Conservation (phyloP, 2,113 vertebrate genomes). For the Pampusana beccarii region DNA sequence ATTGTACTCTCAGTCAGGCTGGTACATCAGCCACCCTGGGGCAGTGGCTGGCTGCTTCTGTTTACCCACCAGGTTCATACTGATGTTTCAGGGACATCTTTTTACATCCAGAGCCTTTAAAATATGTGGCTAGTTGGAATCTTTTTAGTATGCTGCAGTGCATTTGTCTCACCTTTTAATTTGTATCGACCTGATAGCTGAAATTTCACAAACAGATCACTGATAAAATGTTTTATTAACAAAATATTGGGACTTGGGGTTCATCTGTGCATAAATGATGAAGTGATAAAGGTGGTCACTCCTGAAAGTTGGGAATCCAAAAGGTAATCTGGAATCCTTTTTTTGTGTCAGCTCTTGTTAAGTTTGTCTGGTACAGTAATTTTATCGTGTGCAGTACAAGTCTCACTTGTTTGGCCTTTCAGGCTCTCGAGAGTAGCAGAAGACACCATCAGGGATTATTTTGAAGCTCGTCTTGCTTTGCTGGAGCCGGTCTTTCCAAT, state of each 20-base stretch:
- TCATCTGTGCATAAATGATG: not conserved
- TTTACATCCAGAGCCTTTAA: not conserved
- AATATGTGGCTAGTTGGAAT: not conserved
- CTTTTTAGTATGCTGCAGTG: not conserved
- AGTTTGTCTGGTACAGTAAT: not conserved
- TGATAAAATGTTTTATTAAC: not conserved
- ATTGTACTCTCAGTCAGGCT: not conserved
- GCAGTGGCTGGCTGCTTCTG: not conserved
- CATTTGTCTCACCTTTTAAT: not conserved
- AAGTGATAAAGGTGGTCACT: not conserved
- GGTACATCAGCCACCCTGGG: not conserved
- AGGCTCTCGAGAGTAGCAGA: conserved; percentile 92
- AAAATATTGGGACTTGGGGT: not conserved
- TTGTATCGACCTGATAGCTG: not conserved
- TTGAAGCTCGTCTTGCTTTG: conserved; percentile 87
- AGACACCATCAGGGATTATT: conserved; percentile 89
- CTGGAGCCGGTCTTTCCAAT: conserved; percentile 92
- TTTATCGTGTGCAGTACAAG: not conserved
- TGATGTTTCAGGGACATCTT: not conserved
- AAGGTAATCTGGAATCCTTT: not conserved
- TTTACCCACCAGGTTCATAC: not conserved
- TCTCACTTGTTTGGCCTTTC: not conserved
- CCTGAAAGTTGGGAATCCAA: not conserved
- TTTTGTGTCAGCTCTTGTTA: not conserved
- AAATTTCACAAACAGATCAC: not conserved